Percentiles rank a stretch among this genome's conserved stretches.
Evolutionary conservation across 2,888 invertebrate species (phyloP).

Genomic region (Copidosoma aretas): DNA sequence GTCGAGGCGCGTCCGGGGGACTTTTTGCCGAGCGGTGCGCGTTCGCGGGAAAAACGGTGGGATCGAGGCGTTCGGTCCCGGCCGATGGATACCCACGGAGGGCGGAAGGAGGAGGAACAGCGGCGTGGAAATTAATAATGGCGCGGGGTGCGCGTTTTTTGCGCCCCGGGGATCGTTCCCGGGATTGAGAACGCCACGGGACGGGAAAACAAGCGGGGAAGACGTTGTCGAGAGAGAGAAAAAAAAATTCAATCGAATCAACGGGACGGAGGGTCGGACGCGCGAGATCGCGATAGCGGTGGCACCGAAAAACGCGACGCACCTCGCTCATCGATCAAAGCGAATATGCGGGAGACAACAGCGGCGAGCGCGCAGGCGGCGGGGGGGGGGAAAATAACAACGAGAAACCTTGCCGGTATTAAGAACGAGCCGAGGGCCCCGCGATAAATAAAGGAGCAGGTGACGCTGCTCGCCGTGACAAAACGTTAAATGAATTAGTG

Average conservation of each 20-base stretch:
- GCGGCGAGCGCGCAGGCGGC: neutral
- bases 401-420: neutral
- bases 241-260: too few relatives aligned
- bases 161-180: too few relatives aligned
- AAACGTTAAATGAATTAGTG: neutral
- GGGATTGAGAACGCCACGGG: too few relatives aligned
- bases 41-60: neutral
- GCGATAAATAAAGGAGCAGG: neutral
- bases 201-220: too few relatives aligned
- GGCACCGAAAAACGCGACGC: neutral
- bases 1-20: slow-evolving; percentile 7
- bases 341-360: slow-evolving; percentile 1
- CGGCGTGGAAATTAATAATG: too few relatives aligned
- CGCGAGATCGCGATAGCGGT: too few relatives aligned
- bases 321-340: neutral
- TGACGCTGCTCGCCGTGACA: neutral
- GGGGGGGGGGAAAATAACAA: slow-evolving; percentile 1
- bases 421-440: too few relatives aligned
- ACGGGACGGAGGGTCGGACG: too few relatives aligned
- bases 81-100: slow-evolving; percentile 18
- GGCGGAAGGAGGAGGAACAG: neutral
- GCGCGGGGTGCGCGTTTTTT: too few relatives aligned
- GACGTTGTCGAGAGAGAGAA: too few relatives aligned
- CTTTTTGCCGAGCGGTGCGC: neutral
- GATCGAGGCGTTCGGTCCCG: slow-evolving; percentile 17